Percentiles rank a stretch among this genome's conserved stretches.
Evolutionary conservation across 2,888 invertebrate species (phyloP).

Genomic region (Polia nebulosa): DNA sequence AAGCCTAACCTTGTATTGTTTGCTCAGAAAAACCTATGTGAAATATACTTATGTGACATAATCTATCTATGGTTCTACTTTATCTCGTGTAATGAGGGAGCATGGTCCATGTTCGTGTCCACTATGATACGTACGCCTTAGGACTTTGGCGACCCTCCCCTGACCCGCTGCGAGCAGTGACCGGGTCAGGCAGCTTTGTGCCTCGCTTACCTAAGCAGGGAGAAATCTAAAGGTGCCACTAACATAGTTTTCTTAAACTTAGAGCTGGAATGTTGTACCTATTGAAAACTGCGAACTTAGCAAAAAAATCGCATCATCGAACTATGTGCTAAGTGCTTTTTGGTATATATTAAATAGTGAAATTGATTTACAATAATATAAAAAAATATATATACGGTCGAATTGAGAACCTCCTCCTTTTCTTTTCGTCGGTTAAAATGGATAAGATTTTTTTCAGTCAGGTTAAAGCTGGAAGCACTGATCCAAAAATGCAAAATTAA

Average conservation of each 20-base stretch:
- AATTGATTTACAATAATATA: neutral
- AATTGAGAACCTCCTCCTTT: no score
- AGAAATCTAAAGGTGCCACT: conserved; percentile 10
- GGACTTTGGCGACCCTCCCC: conserved; percentile 53
- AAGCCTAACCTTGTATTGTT: no score
- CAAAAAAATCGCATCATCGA: neutral
- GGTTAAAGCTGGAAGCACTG: neutral
- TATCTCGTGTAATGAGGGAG: conserved; percentile 8
- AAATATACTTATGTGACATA: no score
- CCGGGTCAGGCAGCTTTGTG: conserved; percentile 59
- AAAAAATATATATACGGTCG: no score
- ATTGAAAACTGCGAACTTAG: neutral
- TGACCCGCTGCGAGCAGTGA: conserved; percentile 57
- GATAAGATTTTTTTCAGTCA: neutral
- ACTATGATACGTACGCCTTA: conserved; percentile 23
- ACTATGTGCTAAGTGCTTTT: neutral
- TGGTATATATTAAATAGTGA: neutral
- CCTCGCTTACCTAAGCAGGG: conserved; percentile 45
- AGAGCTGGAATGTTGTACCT: conserved; percentile 9
- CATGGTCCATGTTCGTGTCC: conserved; percentile 13
- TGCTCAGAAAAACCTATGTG: no score
- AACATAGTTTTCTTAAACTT: conserved; percentile 11
- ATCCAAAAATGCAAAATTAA: no score
- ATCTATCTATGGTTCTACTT: no score
- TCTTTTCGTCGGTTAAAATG: no score